These are phyloP conservation scores for Notarius lentiginosus DNA, from an alignment of 2,113 vertebrate genomes.

Conservation along the genomic window DNA sequence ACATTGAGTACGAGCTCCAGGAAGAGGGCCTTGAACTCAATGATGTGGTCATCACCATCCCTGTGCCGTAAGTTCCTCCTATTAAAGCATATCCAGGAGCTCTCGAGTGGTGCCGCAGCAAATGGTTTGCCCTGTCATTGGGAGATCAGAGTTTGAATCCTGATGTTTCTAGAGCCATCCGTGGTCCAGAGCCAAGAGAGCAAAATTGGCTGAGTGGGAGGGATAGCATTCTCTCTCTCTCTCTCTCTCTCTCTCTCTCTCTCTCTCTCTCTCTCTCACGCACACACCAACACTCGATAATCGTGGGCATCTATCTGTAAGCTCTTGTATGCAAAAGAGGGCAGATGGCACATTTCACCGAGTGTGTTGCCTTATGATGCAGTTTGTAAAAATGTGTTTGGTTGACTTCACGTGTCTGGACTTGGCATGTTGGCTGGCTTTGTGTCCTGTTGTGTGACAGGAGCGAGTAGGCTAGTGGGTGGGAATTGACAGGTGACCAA, in stretches of 20 bases:
- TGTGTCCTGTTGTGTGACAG: not conserved
- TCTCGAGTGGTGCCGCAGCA: not conserved
- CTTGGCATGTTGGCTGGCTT: too few relatives aligned
- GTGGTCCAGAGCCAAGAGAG: not conserved
- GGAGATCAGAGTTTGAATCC: not conserved
- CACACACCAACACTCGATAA: not conserved
- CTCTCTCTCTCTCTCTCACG: too few relatives aligned
- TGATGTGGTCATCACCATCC: constrained; percentile 91
- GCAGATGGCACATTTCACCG: not conserved
- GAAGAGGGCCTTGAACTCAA: constrained; percentile 91
- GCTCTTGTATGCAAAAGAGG: not conserved
- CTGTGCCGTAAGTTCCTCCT: constrained; percentile 85
- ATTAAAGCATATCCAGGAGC: not conserved
- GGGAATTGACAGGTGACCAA: not conserved
- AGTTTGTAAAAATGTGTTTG: not conserved
- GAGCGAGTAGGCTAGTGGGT: not conserved
- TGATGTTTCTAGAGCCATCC: not conserved
- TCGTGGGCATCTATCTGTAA: not conserved
- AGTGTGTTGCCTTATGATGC: not conserved
- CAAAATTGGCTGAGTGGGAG: not conserved
- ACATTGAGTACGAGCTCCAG: constrained; percentile 97
- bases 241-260: too few relatives aligned
- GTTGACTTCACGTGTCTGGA: not conserved
- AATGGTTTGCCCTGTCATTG: not conserved
- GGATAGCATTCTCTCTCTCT: not conserved